These are phyloP conservation scores for Tadarida brasiliensis DNA, from an alignment of 2,797 vertebrate species.

Conservation along the genomic window DNA sequence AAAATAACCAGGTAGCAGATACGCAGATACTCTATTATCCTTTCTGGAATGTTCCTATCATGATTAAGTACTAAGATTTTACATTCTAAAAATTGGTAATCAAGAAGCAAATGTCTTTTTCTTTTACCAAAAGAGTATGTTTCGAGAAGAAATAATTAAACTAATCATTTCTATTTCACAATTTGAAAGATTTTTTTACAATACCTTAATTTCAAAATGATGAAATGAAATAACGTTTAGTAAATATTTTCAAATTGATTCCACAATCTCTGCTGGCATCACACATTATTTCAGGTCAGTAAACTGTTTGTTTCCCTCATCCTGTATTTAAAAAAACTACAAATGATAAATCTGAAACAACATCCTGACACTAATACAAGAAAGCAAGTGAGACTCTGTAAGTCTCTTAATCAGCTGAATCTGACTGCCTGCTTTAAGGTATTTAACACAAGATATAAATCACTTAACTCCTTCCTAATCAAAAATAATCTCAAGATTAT, in stretches of 20 bases:
- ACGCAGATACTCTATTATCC: background rate
- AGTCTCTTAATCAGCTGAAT: background rate
- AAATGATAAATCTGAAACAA: background rate
- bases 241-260: background rate
- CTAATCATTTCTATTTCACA: background rate
- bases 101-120: slow-evolving; percentile 6
- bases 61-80: background rate
- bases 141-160: slow-evolving; percentile 30
- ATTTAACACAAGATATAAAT: slow-evolving; percentile 7
- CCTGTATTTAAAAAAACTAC: background rate
- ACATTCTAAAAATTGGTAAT: slow-evolving; percentile 39
- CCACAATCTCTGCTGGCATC: background rate
- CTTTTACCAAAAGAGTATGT: background rate
- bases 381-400: background rate
- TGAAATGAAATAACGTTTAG: slow-evolving; percentile 19
- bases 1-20: background rate
- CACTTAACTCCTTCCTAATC: slow-evolving; percentile 43
- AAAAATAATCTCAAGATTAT: slow-evolving; percentile 43
- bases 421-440: background rate
- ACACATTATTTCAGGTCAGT: slow-evolving; percentile 5
- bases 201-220: slow-evolving; percentile 34
- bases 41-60: slow-evolving; percentile 11
- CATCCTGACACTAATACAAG: background rate
- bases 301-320: slow-evolving; percentile 34
- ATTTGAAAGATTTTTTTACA: background rate